Evolutionary conservation across 2,113 vertebrate species (phyloP), one percentile per base, ranked within the genome.

Genomic region (Hemichromis elongatus): DNA sequence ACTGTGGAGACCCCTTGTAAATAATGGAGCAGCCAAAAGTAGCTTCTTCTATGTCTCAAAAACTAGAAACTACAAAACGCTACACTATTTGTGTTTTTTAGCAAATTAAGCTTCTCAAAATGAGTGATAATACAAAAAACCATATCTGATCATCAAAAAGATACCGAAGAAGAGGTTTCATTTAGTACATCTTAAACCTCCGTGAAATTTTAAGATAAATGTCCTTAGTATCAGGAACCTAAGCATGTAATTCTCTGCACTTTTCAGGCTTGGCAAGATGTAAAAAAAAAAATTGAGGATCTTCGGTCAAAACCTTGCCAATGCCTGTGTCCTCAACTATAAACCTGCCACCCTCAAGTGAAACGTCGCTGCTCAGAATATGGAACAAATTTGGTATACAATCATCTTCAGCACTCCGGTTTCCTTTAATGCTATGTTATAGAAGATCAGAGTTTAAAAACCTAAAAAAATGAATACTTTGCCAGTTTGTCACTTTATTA

Each of bases 121-220:
- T 26, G 0, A 42, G 8, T 0, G 13, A 70, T 70, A 24, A 0
- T 13, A 70, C 37, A 70, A 70, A 45, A 45, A 26, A 45, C 1
- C 37, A 45, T 26, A 45, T 18, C n/a, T 45, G 13, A 37, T 70
- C 6, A 70, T 45, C 45, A 24, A 26, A 45, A 8, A 0, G 0
- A 70, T 26, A 70, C 13, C 10, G 21, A 75, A 75, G 24, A 28
- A 73, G 16, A 13, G 1, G 42, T 33, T 75, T 75, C 28, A 50
- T 50, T 75, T 75, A 26, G 28, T 30, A 33, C 26, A 75, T 12
- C 26, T 12, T 26, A 75, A 75, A 75, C 26, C 45, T 75, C 26
- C 5, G 24, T 73, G 42, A 70, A 28, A 0, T 1, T n/a, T 10
- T n/a, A 53, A n/a, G 52, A 53, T 53, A 53, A 21, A 24, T 3